Base-by-base conservation (phyloP, 2,797 vertebrate species). In the Labroides dimidiatus region DNA sequence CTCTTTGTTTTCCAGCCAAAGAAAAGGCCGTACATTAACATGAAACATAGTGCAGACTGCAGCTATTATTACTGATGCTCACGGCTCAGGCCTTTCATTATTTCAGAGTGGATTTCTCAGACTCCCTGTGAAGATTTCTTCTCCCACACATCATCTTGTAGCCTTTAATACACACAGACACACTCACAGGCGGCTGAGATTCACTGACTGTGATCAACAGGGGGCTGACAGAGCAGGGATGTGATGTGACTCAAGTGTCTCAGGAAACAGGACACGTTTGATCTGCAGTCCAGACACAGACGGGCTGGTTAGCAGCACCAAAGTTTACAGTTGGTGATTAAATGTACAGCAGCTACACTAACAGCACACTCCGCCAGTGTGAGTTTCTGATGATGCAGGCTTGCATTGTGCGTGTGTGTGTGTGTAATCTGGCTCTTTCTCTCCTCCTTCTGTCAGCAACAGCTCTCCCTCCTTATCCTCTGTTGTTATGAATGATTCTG, bases 171-270 rank as follows among this genome's bases (percentile, higher is more conserved):
- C 64, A 77, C 49, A 49, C 27, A 66, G 67, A 74, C 70, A 68
- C 60, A 44, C 59, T 65, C 57, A 15, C 43, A 57, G 66, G 47
- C 42, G 10, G 63, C 0, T 14, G 56, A 78, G 76, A 82, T 80
- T 80, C 64, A 81, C 73, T 53, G 62, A 42, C 84, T 27, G 48
- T 67, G 72, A 84, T 82, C 78, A 73, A 67, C 77, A 49, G 72
- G 66, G 24, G 4, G 71, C 74, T 58, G 68, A 81, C 77, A 69
- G 53, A 33, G 57, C 33, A 67, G 69, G 76, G 64, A 66, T 72
- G 33, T 53, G 58, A 77, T 74, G 80, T 68, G 76, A 59, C 62
- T 24, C 37, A 61, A 71, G 73, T 85, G 85, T 86, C 87, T 79
- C 51, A 80, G 81, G 80, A 78, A 77, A 71, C 27, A n/a, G 5